Percentiles rank a stretch among this genome's conserved stretches.
Evolutionary conservation across 2,888 invertebrate genomes (phyloP).

Genomic region (Seira ritae): DNA sequence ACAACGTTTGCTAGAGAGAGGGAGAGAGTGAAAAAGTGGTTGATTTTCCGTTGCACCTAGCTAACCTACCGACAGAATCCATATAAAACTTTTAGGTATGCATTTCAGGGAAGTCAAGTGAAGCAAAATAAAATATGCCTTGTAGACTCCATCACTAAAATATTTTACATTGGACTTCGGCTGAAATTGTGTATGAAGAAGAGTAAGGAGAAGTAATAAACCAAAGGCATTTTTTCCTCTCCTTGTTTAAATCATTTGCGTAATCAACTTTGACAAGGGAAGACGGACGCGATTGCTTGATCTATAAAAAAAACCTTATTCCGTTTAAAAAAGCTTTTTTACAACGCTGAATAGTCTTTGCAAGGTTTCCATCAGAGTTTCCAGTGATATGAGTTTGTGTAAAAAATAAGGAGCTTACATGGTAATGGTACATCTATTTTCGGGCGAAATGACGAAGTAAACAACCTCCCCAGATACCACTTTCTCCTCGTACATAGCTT

Average conservation of each 20-base stretch:
- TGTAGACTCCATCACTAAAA: too few relatives aligned
- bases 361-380: background rate
- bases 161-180: too few relatives aligned
- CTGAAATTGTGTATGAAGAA: too few relatives aligned
- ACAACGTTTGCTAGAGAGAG: too few relatives aligned
- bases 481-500: conserved; percentile 9
- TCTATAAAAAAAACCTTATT: background rate
- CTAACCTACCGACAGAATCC: too few relatives aligned
- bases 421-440: conserved; percentile 18
- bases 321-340: background rate
- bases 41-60: too few relatives aligned
- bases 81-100: too few relatives aligned
- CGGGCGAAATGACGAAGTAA: conserved; percentile 38
- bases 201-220: conserved; percentile 43
- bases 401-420: too few relatives aligned
- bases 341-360: background rate
- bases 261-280: conserved; percentile 56
- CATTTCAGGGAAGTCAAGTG: too few relatives aligned
- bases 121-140: too few relatives aligned
- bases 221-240: conserved; percentile 45
- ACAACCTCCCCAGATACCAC: conserved; percentile 55
- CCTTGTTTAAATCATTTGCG: conserved; percentile 56
- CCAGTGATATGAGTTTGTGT: background rate
- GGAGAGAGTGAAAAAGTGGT: too few relatives aligned
- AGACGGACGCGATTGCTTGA: conserved; percentile 44